These are phyloP conservation scores for Drosophila anomalata DNA, from an alignment of 2,888 invertebrate species.

Conservation along the genomic window DNA sequence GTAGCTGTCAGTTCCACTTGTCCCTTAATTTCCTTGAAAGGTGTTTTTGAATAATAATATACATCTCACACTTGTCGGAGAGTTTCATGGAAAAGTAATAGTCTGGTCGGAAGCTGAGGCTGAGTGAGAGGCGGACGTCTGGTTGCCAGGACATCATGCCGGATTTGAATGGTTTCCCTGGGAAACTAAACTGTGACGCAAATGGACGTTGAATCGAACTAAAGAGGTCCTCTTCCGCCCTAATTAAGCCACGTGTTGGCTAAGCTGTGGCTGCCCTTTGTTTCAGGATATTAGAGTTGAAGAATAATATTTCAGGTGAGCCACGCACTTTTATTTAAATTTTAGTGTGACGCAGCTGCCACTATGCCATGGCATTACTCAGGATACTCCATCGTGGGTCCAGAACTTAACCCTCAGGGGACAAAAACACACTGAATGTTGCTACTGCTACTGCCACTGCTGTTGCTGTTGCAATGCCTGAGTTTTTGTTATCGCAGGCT, in stretches of 20 bases:
- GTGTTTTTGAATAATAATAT: background rate
- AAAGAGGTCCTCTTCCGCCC: slow-evolving; percentile 20
- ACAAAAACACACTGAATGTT: slow-evolving; percentile 48
- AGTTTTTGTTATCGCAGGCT: slow-evolving; percentile 63
- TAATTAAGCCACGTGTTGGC: slow-evolving; percentile 21
- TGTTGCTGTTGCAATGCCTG: slow-evolving; percentile 28
- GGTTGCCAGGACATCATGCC: slow-evolving; percentile 15
- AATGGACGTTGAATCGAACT: slow-evolving; percentile 10
- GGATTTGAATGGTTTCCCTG: background rate
- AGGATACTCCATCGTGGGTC: slow-evolving; percentile 34
- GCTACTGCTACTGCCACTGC: slow-evolving; percentile 20
- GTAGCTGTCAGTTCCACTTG: slow-evolving; percentile 23
- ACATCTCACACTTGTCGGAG: background rate
- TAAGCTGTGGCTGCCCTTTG: background rate
- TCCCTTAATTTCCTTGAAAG: slow-evolving; percentile 27
- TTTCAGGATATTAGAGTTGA: background rate
- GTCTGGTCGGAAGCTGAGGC: slow-evolving; percentile 13
- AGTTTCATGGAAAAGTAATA: slow-evolving; percentile 17
- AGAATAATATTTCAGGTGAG: background rate
- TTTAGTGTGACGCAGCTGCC: background rate
- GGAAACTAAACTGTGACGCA: background rate
- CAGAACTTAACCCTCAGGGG: slow-evolving; percentile 28
- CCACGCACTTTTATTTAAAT: background rate
- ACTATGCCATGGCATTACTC: slow-evolving; percentile 50
- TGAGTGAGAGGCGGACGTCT: slow-evolving; percentile 10